Percentiles rank a stretch among this genome's conserved stretches.
These are phyloP conservation scores for Aurelia sp. DNA, from an alignment of 30 jellyfish, hydroid and myxozoan species.

Conservation along the genomic window DNA sequence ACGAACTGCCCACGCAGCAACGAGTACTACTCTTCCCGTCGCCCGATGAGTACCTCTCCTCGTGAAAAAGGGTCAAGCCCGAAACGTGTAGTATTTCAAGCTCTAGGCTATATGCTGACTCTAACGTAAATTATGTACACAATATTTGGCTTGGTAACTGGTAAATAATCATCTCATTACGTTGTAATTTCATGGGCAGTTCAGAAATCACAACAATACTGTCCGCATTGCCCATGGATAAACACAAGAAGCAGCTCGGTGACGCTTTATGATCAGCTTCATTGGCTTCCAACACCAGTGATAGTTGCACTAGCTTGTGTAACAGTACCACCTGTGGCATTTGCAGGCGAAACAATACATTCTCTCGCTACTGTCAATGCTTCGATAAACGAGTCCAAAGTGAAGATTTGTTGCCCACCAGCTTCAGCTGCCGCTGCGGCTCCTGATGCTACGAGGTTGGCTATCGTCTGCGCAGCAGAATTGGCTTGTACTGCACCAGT, in stretches of 20 bases:
- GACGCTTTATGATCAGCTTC: neutral
- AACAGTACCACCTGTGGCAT: slow-evolving; percentile 10
- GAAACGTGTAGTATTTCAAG: too few relatives aligned
- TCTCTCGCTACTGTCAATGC: slow-evolving; percentile 67
- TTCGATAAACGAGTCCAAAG: slow-evolving; percentile 65
- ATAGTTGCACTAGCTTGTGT: neutral
- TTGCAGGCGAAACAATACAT: slow-evolving; percentile 54
- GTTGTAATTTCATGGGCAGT: too few relatives aligned
- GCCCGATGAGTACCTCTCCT: too few relatives aligned
- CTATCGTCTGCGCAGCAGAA: slow-evolving; percentile 70
- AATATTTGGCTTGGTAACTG: too few relatives aligned
- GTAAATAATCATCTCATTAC: too few relatives aligned
- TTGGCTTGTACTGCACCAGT: slow-evolving; percentile 20
- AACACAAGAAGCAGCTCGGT: neutral
- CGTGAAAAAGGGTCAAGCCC: too few relatives aligned
- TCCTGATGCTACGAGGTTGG: slow-evolving; percentile 56
- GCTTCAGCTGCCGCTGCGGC: slow-evolving; percentile 38
- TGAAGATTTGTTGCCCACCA: slow-evolving; percentile 54
- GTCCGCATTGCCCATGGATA: too few relatives aligned
- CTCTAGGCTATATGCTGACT: too few relatives aligned
- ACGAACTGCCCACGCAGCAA: too few relatives aligned
- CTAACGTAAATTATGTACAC: too few relatives aligned
- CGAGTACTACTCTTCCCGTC: too few relatives aligned
- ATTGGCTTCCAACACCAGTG: neutral
- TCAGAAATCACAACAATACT: too few relatives aligned